Evolutionary conservation across 1,140 invertebrate genomes (phyloP).

Genomic region (Pentalonia nigronervosa): DNA sequence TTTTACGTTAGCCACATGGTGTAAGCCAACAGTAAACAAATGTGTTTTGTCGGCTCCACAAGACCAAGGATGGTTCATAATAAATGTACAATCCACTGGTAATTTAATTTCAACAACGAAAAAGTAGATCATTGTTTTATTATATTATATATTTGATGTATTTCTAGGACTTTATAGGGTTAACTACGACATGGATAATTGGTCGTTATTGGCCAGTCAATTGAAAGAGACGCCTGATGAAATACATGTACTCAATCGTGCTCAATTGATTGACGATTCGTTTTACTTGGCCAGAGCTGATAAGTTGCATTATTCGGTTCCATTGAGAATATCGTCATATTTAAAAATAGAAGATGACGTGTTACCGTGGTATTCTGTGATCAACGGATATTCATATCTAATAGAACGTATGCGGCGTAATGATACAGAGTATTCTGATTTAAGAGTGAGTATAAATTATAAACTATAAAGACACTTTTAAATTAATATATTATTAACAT

Average conservation of each 20-base stretch:
- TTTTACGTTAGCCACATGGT: neutral
- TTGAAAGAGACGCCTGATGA: conserved; percentile 64
- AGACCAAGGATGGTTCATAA: conserved; percentile 69
- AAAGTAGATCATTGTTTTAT: neutral
- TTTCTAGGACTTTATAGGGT: conserved; percentile 70
- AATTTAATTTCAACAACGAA: conserved; percentile 56
- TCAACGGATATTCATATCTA: conserved; percentile 14
- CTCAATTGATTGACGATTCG: conserved; percentile 71
- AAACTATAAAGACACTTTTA: neutral
- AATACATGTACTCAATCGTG: conserved; percentile 69
- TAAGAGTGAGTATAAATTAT: neutral
- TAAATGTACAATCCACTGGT: conserved; percentile 75
- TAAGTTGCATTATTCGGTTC: conserved; percentile 69
- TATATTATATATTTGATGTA: neutral
- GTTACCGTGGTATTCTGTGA: conserved; percentile 69
- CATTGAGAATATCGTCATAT: conserved; percentile 72
- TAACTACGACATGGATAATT: conserved; percentile 73
- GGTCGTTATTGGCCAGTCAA: conserved; percentile 67
- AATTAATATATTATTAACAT: neutral
- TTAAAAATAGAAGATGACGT: conserved; percentile 68
- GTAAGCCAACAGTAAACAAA: neutral
- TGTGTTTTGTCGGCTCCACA: neutral
- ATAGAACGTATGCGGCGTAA: conserved; percentile 36
- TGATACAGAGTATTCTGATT: neutral
- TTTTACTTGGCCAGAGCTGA: conserved; percentile 68